These are phyloP conservation scores for Uropsilus gracilis DNA, from an alignment of 2,113 vertebrate genomes.

Conservation along the genomic window DNA sequence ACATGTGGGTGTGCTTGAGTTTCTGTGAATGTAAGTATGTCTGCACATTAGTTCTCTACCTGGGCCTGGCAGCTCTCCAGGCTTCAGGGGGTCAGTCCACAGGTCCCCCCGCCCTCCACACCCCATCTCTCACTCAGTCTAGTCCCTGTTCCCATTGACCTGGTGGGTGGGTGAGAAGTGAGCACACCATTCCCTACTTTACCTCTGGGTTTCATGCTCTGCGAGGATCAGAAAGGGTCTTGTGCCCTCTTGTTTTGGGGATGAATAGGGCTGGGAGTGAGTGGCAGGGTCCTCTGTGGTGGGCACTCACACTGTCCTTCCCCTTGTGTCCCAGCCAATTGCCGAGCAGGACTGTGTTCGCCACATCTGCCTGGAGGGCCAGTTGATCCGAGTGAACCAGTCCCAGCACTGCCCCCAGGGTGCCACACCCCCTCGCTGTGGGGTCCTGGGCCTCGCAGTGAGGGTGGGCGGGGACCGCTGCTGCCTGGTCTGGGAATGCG, in stretches of 20 bases:
- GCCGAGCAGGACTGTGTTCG: constrained; percentile 91
- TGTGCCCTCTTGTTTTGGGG: accelerated
- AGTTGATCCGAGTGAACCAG: constrained; percentile 94
- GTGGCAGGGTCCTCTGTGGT: background rate
- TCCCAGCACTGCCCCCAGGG: constrained; percentile 93
- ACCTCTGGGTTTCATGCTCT: background rate
- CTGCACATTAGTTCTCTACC: background rate
- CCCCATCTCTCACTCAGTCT: background rate
- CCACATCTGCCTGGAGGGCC: constrained; percentile 94
- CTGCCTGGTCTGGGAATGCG: constrained; percentile 96
- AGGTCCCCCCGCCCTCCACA: background rate
- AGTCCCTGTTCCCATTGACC: background rate
- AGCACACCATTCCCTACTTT: background rate
- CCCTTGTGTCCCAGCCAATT: constrained; percentile 81
- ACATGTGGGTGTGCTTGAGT: background rate
- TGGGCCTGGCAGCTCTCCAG: background rate
- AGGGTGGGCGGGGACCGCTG: constrained; percentile 95
- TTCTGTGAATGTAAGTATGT: background rate
- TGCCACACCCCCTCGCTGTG: constrained; percentile 90
- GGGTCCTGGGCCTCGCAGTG: constrained; percentile 93
- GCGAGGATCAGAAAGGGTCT: background rate
- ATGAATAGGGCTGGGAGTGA: accelerated
- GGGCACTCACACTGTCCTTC: background rate
- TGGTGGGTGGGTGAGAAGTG: background rate
- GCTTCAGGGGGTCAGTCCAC: background rate